These are phyloP conservation scores for Nothoprocta perdicaria DNA, from an alignment of 2,113 vertebrate species.

Conservation along the genomic window DNA sequence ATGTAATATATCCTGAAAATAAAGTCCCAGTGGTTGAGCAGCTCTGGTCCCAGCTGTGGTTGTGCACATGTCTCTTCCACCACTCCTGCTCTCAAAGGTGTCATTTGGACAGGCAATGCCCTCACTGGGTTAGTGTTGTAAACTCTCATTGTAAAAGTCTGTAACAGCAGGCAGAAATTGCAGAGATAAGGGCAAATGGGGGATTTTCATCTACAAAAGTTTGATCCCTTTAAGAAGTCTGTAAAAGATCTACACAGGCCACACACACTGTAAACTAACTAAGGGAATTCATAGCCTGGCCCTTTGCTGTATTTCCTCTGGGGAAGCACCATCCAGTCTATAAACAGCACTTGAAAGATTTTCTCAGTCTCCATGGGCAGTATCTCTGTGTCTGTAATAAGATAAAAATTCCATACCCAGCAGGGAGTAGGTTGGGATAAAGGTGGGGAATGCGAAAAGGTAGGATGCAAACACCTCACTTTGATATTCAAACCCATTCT, in stretches of 20 bases:
- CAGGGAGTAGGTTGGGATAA: neutral
- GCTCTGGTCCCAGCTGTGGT: neutral
- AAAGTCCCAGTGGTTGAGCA: neutral
- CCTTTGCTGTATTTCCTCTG: neutral
- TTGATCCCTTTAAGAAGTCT: neutral
- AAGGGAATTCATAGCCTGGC: neutral
- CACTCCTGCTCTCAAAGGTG: neutral
- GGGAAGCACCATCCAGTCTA: neutral
- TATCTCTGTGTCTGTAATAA: neutral
- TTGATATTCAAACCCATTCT: neutral
- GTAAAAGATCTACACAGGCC: neutral
- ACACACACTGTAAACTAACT: neutral
- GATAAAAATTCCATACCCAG: neutral
- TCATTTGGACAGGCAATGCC: neutral
- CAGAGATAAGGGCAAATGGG: neutral
- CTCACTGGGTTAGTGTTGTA: neutral
- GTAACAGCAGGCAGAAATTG: neutral
- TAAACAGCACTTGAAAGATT: neutral
- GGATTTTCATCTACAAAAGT: neutral
- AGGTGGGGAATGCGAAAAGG: neutral
- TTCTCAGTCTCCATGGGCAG: neutral
- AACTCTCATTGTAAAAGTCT: neutral
- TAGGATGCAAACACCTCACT: neutral
- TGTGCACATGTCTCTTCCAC: neutral
- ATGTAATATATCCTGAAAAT: neutral